Evolutionary conservation across 2,797 vertebrate species (phyloP).

Genomic region (Falco berigora): DNA sequence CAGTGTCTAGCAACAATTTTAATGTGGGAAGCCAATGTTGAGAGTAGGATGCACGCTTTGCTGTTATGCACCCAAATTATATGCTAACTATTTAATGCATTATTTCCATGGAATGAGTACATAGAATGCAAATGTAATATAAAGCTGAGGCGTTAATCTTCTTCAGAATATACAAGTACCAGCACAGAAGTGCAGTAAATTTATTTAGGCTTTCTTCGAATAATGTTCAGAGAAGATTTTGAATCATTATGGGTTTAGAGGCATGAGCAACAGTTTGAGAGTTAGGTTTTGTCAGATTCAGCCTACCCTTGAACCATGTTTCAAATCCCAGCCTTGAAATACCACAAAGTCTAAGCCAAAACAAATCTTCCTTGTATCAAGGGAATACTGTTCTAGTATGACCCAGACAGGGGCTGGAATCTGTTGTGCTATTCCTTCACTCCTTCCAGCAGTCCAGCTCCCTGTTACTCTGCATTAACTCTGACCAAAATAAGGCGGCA

Average conservation of each 20-base stretch:
- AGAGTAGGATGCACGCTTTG: slow-evolving; percentile 31
- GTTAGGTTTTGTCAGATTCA: background rate
- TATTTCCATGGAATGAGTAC: slow-evolving; percentile 47
- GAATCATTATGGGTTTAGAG: background rate
- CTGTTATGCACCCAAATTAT: slow-evolving; percentile 61
- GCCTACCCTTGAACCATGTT: background rate
- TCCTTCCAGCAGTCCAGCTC: background rate
- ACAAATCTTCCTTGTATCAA: background rate
- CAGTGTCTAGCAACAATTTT: slow-evolving; percentile 59
- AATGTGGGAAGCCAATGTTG: slow-evolving; percentile 56
- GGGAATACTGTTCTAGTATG: background rate
- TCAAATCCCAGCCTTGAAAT: background rate
- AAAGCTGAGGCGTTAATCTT: slow-evolving; percentile 38
- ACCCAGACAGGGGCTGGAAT: background rate
- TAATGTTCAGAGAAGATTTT: slow-evolving; percentile 35
- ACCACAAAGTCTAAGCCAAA: background rate
- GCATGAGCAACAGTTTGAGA: background rate
- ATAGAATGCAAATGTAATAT: slow-evolving; percentile 39
- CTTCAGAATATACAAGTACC: slow-evolving; percentile 23
- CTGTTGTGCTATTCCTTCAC: background rate
- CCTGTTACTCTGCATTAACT: background rate
- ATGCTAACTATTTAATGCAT: slow-evolving; percentile 52
- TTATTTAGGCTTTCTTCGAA: slow-evolving; percentile 5
- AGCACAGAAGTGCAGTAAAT: slow-evolving; percentile 19
- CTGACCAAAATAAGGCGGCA: background rate